Percentiles rank a stretch among this genome's conserved stretches.
These are phyloP conservation scores for Hybos culiciformis DNA, from an alignment of 2,888 invertebrate genomes.

Conservation along the genomic window DNA sequence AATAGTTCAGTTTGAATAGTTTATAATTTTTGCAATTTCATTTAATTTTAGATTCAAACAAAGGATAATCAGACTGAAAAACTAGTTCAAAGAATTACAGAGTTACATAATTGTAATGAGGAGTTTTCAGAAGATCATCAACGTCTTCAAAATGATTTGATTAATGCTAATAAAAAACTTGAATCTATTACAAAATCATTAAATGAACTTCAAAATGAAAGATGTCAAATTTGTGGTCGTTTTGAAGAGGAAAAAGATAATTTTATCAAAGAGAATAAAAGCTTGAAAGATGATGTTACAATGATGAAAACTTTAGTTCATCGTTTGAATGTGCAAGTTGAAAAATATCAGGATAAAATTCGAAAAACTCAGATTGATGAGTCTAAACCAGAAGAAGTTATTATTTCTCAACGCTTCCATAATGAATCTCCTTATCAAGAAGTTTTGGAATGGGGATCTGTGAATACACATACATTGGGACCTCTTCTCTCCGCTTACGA, in stretches of 20 bases:
- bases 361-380: constrained; percentile 27
- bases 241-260: constrained; percentile 17
- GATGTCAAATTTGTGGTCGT: constrained; percentile 29
- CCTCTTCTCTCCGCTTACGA: constrained; percentile 68
- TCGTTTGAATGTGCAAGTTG: constrained; percentile 62
- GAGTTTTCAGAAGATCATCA: constrained; percentile 49
- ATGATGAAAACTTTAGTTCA: constrained; percentile 67
- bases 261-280: constrained; percentile 39
- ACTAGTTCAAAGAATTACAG: constrained; percentile 46
- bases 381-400: no score
- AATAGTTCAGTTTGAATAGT: no score
- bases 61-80: constrained; percentile 47
- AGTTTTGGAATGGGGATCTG: constrained; percentile 16
- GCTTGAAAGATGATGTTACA: constrained; percentile 50
- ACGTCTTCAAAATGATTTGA: constrained; percentile 39
- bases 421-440: constrained; percentile 12
- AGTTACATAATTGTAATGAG: constrained; percentile 45
- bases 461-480: constrained; percentile 33
- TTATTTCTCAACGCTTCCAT: constrained; percentile 16
- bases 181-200: constrained; percentile 37
- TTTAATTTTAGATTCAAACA: constrained; percentile 38
- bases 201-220: constrained; percentile 30
- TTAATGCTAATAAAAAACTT: constrained; percentile 40
- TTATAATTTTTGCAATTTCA: no score
- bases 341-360: constrained; percentile 59